A percentile compares a stretch with the other conserved stretches of the same genome.
These are phyloP conservation scores for Epizoanthus stellaris DNA, from an alignment of 92 coral and sea anemone genomes.

Conservation along the genomic window DNA sequence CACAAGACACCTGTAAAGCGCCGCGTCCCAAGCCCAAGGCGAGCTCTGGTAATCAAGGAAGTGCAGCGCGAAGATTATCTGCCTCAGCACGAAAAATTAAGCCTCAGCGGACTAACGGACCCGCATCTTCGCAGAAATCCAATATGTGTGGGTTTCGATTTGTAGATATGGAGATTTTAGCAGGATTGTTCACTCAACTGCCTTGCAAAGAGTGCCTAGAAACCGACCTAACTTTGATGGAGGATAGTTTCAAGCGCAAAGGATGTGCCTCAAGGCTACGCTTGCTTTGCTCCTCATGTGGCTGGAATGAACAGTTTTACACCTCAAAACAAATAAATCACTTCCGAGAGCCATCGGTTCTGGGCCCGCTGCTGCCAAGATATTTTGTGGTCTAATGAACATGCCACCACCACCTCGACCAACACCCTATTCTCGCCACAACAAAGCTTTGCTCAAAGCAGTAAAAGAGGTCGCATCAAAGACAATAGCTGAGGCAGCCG, in stretches of 20 bases:
- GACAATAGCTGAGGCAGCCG: constrained; percentile 15
- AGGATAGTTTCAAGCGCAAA: constrained; percentile 24
- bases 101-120: background rate
- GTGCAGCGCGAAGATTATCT: constrained; percentile 6
- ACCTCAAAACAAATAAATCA: constrained; percentile 10
- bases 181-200: constrained; percentile 8
- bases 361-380: constrained; percentile 30
- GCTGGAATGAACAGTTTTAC: constrained; percentile 25
- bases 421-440: too few relatives aligned
- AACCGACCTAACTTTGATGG: background rate
- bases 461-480: too few relatives aligned
- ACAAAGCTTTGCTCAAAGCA: too few relatives aligned
- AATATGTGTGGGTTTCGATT: constrained; percentile 50
- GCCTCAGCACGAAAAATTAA: constrained; percentile 43
- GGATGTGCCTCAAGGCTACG: constrained; percentile 38
- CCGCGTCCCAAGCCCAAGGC: background rate
- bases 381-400: constrained; percentile 44
- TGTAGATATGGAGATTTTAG: constrained; percentile 49
- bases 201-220: constrained; percentile 22
- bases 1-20: background rate
- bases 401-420: constrained; percentile 21
- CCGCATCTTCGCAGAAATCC: constrained; percentile 28
- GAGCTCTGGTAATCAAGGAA: constrained; percentile 7
- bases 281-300: constrained; percentile 44
- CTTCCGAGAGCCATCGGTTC: constrained; percentile 23